phyloP scores from a whole-genome alignment of 2,797 vertebrate genomes.

The Hapalemur alaotrensis region DNA sequence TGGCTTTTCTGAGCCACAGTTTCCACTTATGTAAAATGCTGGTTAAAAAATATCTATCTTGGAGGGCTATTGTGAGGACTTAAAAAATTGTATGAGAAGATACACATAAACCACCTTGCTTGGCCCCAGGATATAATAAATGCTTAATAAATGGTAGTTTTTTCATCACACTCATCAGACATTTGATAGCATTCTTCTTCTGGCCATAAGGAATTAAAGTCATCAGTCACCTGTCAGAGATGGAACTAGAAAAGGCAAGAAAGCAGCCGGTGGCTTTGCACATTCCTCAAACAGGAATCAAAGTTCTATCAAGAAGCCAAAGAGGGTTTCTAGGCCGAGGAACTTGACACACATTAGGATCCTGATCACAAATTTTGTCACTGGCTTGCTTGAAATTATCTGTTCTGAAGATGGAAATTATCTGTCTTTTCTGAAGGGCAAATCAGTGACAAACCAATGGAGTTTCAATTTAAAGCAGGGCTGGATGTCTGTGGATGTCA shows the following conservation, averaged over 20 bases:
- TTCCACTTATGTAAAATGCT: not conserved
- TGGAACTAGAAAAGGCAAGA: not conserved
- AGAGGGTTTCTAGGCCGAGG: not conserved
- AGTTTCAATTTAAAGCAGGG: not conserved
- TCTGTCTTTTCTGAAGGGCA: not conserved
- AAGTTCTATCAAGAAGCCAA: not conserved
- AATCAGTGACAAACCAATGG: not conserved
- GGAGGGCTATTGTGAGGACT: not conserved
- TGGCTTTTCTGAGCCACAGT: not conserved
- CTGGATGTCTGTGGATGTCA: not conserved
- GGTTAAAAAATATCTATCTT: not conserved
- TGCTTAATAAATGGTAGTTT: not conserved
- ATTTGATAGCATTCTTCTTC: not conserved
- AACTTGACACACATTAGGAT: not conserved
- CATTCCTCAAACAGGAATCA: not conserved
- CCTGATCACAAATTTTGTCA: not conserved
- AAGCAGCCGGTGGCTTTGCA: not conserved
- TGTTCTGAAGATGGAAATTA: not conserved
- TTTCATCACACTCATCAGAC: not conserved
- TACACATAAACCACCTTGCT: not conserved
- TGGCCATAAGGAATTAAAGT: not conserved
- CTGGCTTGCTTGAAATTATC: not conserved
- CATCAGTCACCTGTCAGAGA: not conserved
- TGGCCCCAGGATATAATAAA: not conserved
- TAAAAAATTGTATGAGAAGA: not conserved